Percentiles rank a stretch among this genome's conserved stretches.
phyloP scores from a whole-genome alignment of 2,888 invertebrate genomes.

The Boloria euphrosyne region DNA sequence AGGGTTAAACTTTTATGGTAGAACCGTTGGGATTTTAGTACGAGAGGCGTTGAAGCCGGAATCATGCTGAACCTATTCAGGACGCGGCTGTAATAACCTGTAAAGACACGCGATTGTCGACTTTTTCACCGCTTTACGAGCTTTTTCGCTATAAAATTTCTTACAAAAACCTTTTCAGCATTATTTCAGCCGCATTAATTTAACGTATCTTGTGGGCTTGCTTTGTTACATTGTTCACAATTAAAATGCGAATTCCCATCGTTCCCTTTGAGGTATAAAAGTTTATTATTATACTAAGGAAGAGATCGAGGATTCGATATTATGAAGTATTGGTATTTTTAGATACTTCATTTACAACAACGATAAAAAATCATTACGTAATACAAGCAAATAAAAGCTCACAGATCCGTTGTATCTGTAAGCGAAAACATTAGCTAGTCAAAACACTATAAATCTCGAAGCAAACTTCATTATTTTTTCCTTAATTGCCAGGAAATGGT shows the following conservation, averaged over 20 bases:
- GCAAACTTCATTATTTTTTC: too few relatives aligned
- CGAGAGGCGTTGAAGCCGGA: not conserved
- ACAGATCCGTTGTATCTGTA: too few relatives aligned
- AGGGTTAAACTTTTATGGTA: too few relatives aligned
- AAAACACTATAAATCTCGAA: too few relatives aligned
- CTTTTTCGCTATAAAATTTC: slow-evolving; percentile 16
- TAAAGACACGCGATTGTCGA: slow-evolving; percentile 18
- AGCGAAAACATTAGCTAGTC: too few relatives aligned
- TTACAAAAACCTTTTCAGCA: slow-evolving; percentile 16
- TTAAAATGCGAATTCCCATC: not conserved
- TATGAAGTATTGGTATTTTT: too few relatives aligned
- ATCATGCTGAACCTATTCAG: not conserved
- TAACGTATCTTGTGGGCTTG: slow-evolving; percentile 14
- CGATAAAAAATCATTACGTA: too few relatives aligned
- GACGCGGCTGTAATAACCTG: slow-evolving; percentile 10
- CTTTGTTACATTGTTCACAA: slow-evolving; percentile 6
- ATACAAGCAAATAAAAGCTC: too few relatives aligned
- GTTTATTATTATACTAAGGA: not conserved
- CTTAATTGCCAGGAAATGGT: too few relatives aligned
- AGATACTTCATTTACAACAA: too few relatives aligned
- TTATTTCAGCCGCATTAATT: slow-evolving; percentile 14
- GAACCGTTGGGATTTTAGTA: not conserved
- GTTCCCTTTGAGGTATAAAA: not conserved
- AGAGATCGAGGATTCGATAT: too few relatives aligned
- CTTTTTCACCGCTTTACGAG: slow-evolving; percentile 20